A percentile compares a stretch with the other conserved stretches of the same genome.
phyloP scores from a whole-genome alignment of 1,140 invertebrate genomes.

The Leptinotarsa defecta region DNA sequence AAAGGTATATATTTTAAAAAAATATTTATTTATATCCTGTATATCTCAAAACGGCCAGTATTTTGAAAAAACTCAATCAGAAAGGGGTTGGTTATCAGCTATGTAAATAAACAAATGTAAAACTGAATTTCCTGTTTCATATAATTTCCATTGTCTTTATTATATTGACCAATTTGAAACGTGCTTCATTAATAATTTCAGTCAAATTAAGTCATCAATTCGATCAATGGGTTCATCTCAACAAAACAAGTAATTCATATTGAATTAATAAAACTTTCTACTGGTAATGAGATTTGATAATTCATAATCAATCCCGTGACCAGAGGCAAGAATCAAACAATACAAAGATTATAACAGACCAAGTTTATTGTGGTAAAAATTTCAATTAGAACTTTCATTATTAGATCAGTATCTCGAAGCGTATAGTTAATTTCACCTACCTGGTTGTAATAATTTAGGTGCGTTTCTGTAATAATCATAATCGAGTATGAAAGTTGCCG shows the following conservation, averaged over 20 bases:
- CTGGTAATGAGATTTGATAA: background rate
- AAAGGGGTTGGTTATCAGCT: too few species aligned
- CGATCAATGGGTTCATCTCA: background rate
- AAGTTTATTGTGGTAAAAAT: background rate
- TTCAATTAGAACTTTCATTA: constrained; percentile 16
- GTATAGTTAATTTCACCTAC: background rate
- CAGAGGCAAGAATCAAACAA: constrained; percentile 7
- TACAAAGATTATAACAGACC: constrained; percentile 8
- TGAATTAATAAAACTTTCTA: constrained; percentile 18
- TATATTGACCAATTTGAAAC: too few species aligned
- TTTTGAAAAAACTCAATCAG: too few species aligned
- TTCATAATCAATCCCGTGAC: background rate
- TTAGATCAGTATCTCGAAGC: constrained; percentile 13
- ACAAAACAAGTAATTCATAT: constrained; percentile 5
- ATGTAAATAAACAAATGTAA: too few species aligned
- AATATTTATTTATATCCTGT: too few species aligned
- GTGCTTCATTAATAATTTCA: background rate
- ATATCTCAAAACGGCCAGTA: too few species aligned
- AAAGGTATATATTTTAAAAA: too few species aligned
- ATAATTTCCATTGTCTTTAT: too few species aligned
- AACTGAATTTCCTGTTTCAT: too few species aligned
- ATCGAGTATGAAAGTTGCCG: background rate
- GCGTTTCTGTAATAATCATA: background rate
- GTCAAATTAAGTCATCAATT: background rate
- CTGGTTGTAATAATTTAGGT: background rate